These are phyloP conservation scores for Notothenia rossii DNA, from an alignment of 2,113 vertebrate genomes.

Conservation along the genomic window DNA sequence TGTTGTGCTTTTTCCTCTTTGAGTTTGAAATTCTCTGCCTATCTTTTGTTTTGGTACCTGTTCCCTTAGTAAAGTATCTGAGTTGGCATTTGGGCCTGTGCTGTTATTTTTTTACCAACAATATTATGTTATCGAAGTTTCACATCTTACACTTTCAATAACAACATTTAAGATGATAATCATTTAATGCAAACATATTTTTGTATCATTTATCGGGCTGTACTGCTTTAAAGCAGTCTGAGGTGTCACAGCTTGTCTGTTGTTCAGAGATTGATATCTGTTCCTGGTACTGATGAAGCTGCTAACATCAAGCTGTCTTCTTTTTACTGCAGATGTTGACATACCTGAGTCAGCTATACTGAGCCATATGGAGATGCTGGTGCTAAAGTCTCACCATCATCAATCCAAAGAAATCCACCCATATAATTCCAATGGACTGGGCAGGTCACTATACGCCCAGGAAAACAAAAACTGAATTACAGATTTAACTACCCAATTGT, in stretches of 20 bases:
- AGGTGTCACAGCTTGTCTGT: neutral
- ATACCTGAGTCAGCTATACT: conserved; percentile 25
- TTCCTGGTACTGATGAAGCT: conserved; percentile 5
- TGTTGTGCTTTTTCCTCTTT: too few relatives aligned
- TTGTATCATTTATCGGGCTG: neutral
- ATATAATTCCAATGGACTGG: neutral
- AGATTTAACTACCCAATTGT: neutral
- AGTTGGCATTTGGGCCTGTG: neutral
- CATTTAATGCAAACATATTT: neutral
- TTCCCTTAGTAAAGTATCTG: neutral
- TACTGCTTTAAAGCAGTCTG: neutral
- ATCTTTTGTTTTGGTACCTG: neutral
- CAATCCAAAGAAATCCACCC: neutral
- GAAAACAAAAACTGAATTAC: neutral
- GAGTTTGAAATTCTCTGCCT: too few relatives aligned
- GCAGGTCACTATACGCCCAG: neutral
- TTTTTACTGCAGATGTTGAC: conserved; percentile 26
- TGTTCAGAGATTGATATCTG: conserved; percentile 4
- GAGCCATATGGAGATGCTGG: conserved; percentile 12
- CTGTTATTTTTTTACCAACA: neutral
- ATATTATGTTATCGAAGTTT: neutral
- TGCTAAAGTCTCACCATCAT: too few relatives aligned
- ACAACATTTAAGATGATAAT: neutral
- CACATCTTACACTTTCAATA: neutral
- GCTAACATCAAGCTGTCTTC: neutral